These are phyloP conservation scores for Scleropages formosus DNA, from an alignment of 2,797 vertebrate species.

Conservation along the genomic window DNA sequence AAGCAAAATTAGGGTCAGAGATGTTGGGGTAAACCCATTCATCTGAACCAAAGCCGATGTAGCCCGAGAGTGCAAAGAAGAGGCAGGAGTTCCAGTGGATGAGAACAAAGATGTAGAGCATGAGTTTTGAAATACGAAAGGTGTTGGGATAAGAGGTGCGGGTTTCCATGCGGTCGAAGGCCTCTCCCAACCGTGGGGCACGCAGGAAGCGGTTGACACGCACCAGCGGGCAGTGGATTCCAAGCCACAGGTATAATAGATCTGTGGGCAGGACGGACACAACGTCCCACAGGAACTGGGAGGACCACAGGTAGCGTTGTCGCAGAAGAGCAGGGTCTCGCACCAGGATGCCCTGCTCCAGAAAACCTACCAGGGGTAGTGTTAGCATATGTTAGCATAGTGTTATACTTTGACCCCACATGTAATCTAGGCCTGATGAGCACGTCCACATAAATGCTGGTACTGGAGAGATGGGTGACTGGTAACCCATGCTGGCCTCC, in stretches of 20 bases:
- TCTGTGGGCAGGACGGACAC: conserved; percentile 79
- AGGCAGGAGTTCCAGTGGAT: conserved; percentile 89
- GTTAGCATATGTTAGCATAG: not conserved
- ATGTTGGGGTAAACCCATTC: conserved; percentile 86
- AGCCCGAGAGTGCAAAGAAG: conserved; percentile 83
- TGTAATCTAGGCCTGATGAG: not conserved
- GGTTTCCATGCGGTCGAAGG: conserved; percentile 83
- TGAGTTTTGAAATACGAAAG: conserved; percentile 85
- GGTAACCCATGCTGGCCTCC: too few relatives aligned
- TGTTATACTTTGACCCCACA: not conserved
- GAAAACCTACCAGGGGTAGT: conserved; percentile 68
- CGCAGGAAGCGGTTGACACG: conserved; percentile 84
- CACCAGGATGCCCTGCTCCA: conserved; percentile 86
- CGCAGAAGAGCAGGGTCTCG: conserved; percentile 61
- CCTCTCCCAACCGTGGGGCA: conserved; percentile 70
- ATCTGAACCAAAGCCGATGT: conserved; percentile 79
- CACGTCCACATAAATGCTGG: too few relatives aligned
- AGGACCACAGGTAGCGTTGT: conserved; percentile 69
- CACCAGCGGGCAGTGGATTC: conserved; percentile 63
- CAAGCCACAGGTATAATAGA: conserved; percentile 72
- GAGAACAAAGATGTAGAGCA: conserved; percentile 82
- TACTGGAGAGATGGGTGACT: not conserved
- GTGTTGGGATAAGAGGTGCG: conserved; percentile 79
- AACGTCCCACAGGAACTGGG: conserved; percentile 72
- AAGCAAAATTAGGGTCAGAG: conserved; percentile 56